Evolutionary conservation across 2,113 vertebrate species (phyloP).

Genomic region (Nanorana parkeri): DNA sequence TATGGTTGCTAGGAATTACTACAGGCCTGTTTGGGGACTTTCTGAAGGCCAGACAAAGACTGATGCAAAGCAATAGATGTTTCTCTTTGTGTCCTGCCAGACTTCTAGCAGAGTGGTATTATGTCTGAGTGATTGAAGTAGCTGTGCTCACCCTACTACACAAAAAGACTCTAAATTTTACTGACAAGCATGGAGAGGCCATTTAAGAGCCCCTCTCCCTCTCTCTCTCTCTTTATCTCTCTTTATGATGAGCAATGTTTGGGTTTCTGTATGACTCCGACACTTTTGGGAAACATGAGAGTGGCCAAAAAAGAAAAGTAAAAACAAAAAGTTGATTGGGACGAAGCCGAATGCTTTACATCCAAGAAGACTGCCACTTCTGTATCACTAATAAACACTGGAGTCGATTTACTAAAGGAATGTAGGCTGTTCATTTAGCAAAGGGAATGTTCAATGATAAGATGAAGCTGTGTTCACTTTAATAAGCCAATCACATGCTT

Average conservation of each 20-base stretch:
- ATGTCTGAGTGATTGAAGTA: slow-evolving; percentile 81
- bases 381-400: too few species aligned
- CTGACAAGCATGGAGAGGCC: slow-evolving; percentile 86
- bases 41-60: slow-evolving; percentile 81
- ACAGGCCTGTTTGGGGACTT: slow-evolving; percentile 77
- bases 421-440: too few species aligned
- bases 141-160: slow-evolving; percentile 79
- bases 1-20: slow-evolving; percentile 82
- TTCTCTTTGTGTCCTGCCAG: slow-evolving; percentile 84
- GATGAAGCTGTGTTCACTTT: too few species aligned
- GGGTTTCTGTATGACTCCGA: background rate
- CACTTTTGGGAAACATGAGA: slow-evolving; percentile 17
- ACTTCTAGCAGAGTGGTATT: slow-evolving; percentile 84
- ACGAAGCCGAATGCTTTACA: background rate
- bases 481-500: too few species aligned
- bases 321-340: background rate
- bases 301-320: background rate
- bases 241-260: slow-evolving; percentile 23
- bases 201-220: slow-evolving; percentile 63
- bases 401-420: too few species aligned
- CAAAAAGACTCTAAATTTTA: slow-evolving; percentile 80
- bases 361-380: too few species aligned
- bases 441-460: too few species aligned
- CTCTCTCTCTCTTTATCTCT: background rate
- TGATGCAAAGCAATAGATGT: slow-evolving; percentile 82